Evolutionary conservation across 2,113 vertebrate species (phyloP), one percentile per base, ranked within the genome.

Genomic region (Muscicapa adusta): DNA sequence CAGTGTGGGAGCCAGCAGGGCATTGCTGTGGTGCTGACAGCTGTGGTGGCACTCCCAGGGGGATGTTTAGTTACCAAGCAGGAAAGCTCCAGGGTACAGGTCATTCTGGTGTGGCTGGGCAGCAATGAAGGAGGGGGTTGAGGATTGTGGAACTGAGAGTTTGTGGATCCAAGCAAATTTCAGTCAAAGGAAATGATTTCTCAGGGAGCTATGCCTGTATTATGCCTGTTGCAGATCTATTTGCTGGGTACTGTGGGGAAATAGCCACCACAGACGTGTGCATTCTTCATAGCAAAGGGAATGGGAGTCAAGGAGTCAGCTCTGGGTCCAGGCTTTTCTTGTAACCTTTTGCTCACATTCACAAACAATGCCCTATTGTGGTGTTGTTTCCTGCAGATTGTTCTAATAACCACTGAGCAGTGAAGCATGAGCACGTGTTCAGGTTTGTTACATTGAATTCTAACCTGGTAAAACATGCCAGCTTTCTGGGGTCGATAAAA

Each of bases 341-440:
- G 58, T 82, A 89, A 78, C 83, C 95, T 95, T 94, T 94, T 72
- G 86, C 85, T 89, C 84, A 93, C 93, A 93, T 89, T 92, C 54
- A 74, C 53, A 91, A 91, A 82, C 82, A 89, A 93, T 77, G 76
- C 40, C 40, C 63, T 48, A 65, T 92, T 94, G 96, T 95, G 76
- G 10, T 84, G 78, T 63, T 88, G 42, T 66, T 96, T 95, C 93
- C 84, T 66, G 74, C 42, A 81, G 81, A 75, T 90, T 87, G 79
- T 65, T 43, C 51, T 87, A 78, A 95, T 85, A 89, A 70, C 66
- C 53, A 50, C 61, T 2, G 1, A 75, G 86, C 66, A 60, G 57
- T 54, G 79, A 93, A 80, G 82, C 81, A 43, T 58, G 80, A 94
- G 48, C 47, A 47, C 2, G 29, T 62, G 70, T 85, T 95, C 74